Percentiles rank a stretch among this genome's conserved stretches.
phyloP scores from a whole-genome alignment of 2,797 vertebrate genomes.

The Argya squamiceps region DNA sequence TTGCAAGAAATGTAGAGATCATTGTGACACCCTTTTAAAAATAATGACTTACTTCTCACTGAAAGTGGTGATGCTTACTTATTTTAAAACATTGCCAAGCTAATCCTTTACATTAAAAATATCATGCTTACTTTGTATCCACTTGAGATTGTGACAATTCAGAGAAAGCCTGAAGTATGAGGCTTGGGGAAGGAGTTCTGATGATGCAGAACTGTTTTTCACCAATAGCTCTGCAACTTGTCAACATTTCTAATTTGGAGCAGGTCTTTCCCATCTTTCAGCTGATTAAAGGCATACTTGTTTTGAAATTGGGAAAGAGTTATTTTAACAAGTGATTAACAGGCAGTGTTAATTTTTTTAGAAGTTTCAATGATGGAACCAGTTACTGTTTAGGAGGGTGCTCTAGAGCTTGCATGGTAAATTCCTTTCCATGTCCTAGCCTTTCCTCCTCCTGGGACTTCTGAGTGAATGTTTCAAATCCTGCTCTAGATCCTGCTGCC shows the following conservation, averaged over 20 bases:
- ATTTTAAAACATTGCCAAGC: not conserved
- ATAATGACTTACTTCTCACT: not conserved
- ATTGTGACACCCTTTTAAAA: not conserved
- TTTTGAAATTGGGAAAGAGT: not conserved
- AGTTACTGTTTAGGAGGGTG: not conserved
- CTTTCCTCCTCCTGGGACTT: not conserved
- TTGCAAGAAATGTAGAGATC: not conserved
- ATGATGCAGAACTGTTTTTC: not conserved
- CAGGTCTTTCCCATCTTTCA: not conserved
- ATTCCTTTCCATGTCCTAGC: not conserved
- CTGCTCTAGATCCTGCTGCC: not conserved
- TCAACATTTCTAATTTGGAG: not conserved
- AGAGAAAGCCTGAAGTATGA: not conserved
- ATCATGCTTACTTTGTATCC: not conserved
- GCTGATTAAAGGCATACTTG: not conserved
- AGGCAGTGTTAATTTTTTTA: not conserved
- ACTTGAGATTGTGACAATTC: not conserved
- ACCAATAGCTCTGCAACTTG: not conserved
- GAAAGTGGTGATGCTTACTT: not conserved
- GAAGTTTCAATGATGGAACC: not conserved
- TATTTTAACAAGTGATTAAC: not conserved
- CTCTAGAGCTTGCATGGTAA: not conserved
- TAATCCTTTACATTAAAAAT: not conserved
- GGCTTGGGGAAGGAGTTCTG: not conserved
- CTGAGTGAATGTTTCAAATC: not conserved